Evolutionary conservation across 2,888 invertebrate genomes (phyloP), one percentile per base, ranked within the genome.

Genomic region (Neoaliturus tenellus): DNA sequence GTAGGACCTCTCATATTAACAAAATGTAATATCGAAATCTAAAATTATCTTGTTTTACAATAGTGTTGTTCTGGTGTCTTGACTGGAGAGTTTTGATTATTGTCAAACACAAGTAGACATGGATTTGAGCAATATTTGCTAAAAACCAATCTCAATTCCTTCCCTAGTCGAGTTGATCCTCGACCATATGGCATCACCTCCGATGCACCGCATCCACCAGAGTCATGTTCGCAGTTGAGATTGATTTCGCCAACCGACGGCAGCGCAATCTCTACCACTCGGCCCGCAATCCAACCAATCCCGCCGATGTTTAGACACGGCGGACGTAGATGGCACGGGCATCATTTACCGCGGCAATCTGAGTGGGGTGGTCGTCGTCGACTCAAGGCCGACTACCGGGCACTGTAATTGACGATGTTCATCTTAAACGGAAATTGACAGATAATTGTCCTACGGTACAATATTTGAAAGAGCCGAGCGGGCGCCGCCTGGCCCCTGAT

Each of bases 361-460:
- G 51, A 55, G 35, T 35, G 33, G 78, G 51, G 33, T 35, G 78
- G 51, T 78, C 78, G 51, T 1, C 20, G 25, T 44, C 69, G 39
- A 44, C 28, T 44, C 69, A 69, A 44, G 73, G 44, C 28, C 73
- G 44, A 44, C 73, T 75, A 28, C 44, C 73, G 39, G 44, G 73
- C n/a, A n/a, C n/a, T n/a, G n/a, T 75, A 75, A 75, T 75, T 28
- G 48, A 75, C 73, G 44, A 44, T 44, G 44, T 75, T 75, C 73
- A 75, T 75, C 73, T 75, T 44, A 75, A 78, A 48, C 78, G 78
- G 78, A 78, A 78, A 55, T 78, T 78, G 78, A 78, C 78, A 55
- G 55, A 78, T 78, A 78, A 78, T 78, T 78, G 78, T 78, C 55
- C 55, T 55, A 31, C 78, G 51, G 78, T 78, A 78, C 78, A 78